phyloP scores from a whole-genome alignment of 2,113 vertebrate genomes.

The Pampusana beccarii region DNA sequence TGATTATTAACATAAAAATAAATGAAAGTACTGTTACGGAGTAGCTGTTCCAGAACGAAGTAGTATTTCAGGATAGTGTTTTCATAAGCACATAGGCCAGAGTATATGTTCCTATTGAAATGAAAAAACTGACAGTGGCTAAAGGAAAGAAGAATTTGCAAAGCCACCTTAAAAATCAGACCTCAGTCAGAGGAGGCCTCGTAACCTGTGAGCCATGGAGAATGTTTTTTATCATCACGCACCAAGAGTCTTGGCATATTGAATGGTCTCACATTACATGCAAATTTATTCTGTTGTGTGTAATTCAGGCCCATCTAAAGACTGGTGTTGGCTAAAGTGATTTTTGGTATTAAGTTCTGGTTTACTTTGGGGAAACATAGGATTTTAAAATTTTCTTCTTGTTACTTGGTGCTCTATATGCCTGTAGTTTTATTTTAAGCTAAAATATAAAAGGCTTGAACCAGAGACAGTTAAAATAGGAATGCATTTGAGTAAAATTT shows the following conservation, averaged over 20 bases:
- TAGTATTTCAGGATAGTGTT: background rate
- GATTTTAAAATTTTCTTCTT: background rate
- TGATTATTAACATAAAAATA: background rate
- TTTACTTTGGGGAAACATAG: background rate
- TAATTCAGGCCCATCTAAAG: background rate
- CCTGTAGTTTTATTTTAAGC: background rate
- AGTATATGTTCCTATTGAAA: background rate
- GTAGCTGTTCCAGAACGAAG: background rate
- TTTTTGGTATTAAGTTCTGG: background rate
- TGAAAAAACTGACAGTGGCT: background rate
- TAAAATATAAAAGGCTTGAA: background rate
- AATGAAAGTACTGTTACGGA: background rate
- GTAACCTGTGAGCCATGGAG: background rate
- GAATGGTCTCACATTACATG: background rate
- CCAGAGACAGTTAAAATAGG: background rate
- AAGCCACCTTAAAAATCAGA: background rate
- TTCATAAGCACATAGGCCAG: background rate
- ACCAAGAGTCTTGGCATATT: background rate
- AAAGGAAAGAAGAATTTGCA: background rate
- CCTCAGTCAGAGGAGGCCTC: background rate
- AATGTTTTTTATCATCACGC: background rate
- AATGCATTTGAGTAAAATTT: background rate
- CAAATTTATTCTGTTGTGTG: background rate
- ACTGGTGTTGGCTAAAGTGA: background rate
- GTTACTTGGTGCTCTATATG: background rate